Percentiles rank a stretch among this genome's conserved stretches.
These are phyloP conservation scores for Eupithecia subumbrata DNA, from an alignment of 2,888 invertebrate genomes.

Conservation along the genomic window DNA sequence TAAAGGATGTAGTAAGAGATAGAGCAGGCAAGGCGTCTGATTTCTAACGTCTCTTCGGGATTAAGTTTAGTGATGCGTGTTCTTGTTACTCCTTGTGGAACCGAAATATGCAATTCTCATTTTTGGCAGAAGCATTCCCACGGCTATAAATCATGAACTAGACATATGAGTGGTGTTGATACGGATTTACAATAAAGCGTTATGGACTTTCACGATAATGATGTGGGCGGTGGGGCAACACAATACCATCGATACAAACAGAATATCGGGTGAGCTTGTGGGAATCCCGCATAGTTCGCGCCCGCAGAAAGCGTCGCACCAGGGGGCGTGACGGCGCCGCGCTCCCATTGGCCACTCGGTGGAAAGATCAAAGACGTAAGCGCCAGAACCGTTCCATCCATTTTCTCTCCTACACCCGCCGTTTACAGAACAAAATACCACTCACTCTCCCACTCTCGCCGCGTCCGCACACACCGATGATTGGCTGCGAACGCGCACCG, in stretches of 20 bases:
- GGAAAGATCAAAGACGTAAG: constrained; percentile 58
- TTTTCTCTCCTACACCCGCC: constrained; percentile 59
- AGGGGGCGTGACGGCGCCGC: constrained; percentile 59
- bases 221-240: constrained; percentile 80
- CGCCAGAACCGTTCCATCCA: constrained; percentile 59
- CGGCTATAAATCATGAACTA: constrained; percentile 79
- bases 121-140: constrained; percentile 62
- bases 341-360: constrained; percentile 61
- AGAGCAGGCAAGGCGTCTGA: not conserved
- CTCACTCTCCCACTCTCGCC: constrained; percentile 47
- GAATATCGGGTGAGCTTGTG: constrained; percentile 74
- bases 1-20: not conserved
- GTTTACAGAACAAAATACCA: constrained; percentile 65
- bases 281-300: constrained; percentile 78
- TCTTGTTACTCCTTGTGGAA: constrained; percentile 3
- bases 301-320: constrained; percentile 43
- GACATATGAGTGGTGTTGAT: constrained; percentile 77
- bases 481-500: constrained; percentile 65
- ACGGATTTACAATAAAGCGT: constrained; percentile 78
- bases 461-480: constrained; percentile 60
- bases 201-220: constrained; percentile 78
- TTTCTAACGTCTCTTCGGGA: not conserved
- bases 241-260: constrained; percentile 71
- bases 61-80: not conserved
- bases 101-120: constrained; percentile 15